A percentile compares a stretch with the other conserved stretches of the same genome.
These are phyloP conservation scores for Ophiothrix spiculata DNA, from an alignment of 35 echinoderm and acorn worm species.

Conservation along the genomic window DNA sequence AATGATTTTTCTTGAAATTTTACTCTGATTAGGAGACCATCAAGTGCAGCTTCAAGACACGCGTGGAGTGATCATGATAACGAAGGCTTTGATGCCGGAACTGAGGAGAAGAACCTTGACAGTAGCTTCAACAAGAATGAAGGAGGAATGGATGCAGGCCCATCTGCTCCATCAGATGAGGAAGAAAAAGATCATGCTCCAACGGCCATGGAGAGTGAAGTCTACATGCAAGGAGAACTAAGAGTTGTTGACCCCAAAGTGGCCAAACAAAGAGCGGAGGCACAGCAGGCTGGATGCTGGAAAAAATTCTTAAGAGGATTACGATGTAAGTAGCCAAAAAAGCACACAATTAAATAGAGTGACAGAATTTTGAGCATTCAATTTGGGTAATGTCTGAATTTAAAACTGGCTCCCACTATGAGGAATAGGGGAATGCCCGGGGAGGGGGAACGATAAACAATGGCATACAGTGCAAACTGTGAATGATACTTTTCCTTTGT, in stretches of 20 bases:
- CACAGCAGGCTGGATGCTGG: constrained; percentile 66
- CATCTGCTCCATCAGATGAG: constrained; percentile 27
- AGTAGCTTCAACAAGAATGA: constrained; percentile 58
- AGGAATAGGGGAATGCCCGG: too few relatives aligned
- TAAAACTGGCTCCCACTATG: too few relatives aligned
- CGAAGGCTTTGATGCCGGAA: constrained; percentile 89
- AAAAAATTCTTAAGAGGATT: constrained; percentile 69
- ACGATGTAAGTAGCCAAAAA: constrained; percentile 98
- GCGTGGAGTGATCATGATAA: constrained; percentile 84
- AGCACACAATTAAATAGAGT: too few relatives aligned
- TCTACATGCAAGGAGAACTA: constrained; percentile 83
- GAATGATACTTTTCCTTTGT: too few relatives aligned
- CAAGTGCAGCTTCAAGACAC: constrained; percentile 68
- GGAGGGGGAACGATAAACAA: too few relatives aligned
- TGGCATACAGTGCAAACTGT: too few relatives aligned
- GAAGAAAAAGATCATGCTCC: constrained; percentile 69
- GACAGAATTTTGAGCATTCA: too few relatives aligned
- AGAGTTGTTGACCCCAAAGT: constrained; percentile 78
- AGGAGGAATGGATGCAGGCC: constrained; percentile 49
- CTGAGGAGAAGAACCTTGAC: constrained; percentile 65
- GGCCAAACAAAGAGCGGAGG: constrained; percentile 71
- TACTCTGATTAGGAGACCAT: constrained; percentile 68
- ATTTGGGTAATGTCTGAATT: too few relatives aligned
- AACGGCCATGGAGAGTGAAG: constrained; percentile 96
- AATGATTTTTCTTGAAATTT: too few relatives aligned